Evolutionary conservation across 2,888 invertebrate species (phyloP), one percentile per base, ranked within the genome.

Genomic region (Acronicta psi): DNA sequence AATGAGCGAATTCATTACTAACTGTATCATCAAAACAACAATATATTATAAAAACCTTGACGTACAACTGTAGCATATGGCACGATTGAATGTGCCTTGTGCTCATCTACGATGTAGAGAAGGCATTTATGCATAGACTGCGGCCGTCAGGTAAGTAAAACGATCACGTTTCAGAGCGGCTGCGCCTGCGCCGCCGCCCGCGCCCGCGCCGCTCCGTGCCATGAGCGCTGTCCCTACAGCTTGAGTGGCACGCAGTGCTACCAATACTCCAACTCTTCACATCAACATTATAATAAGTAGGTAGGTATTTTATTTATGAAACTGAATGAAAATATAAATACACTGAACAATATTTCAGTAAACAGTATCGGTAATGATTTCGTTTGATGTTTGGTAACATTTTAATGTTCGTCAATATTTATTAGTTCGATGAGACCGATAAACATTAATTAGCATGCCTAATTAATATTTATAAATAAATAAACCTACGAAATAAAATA

Each of bases 161-260:
- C 77, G 82, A 85, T 87, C 87, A 86, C 83, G 84, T 87, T 87
- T 85, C 81, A 73, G 69, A 69, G 75, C 66, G 76, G 72, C 77
- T 77, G 79, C 81, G 81, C 73, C 43, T 54, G 71, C 78, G 76
- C 59, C 59, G 70, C 13, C 10, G 10, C 11, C 10, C 40, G 29
- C 50, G 42, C 49, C n/a, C n/a, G n/a, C 11, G 29, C 57, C 25
- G 25, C 25, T 8, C 25, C 25, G 1, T 29, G 59, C 34, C 64
- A 53, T 46, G 36, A 56, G 42, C 47, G 49, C 43, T 54, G 18
- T 37, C 40, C 58, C 58, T 62, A 59, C 64, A 75, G 65, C 63
- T 73, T 75, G 73, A 61, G 54, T 63, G 51, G 44, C 54, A 55
- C 18, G 37, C 75, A 78, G 54, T 70, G 63, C 43, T 75, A 38